phyloP scores from a whole-genome alignment of 2,888 invertebrate species.

The Phyto melanocephala region DNA sequence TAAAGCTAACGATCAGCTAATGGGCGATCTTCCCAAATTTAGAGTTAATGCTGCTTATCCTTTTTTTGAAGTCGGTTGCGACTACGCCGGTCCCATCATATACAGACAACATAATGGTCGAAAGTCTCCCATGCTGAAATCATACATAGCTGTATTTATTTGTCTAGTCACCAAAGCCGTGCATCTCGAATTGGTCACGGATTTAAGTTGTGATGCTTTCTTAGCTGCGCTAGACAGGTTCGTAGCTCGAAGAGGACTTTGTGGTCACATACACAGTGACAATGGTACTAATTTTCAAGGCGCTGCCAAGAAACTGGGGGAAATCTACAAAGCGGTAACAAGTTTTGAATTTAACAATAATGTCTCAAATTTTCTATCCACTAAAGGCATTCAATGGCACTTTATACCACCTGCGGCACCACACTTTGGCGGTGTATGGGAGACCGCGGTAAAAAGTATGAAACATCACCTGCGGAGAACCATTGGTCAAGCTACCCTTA shows the following conservation, averaged over 20 bases:
- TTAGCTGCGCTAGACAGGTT: slow-evolving; percentile 23
- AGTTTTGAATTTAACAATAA: too few species aligned
- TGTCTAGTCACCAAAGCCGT: slow-evolving; percentile 41
- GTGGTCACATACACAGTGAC: too few species aligned
- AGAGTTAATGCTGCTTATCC: slow-evolving; percentile 15
- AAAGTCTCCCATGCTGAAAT: slow-evolving; percentile 8
- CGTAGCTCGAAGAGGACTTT: slow-evolving; percentile 2
- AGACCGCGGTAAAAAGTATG: too few species aligned
- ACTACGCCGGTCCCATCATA: slow-evolving; percentile 25
- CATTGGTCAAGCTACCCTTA: too few species aligned
- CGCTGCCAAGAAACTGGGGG: too few species aligned
- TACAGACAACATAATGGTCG: slow-evolving; percentile 18
- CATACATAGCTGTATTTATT: slow-evolving; percentile 56
- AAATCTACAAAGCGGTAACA: too few species aligned
- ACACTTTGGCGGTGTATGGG: too few species aligned
- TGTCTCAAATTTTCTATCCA: too few species aligned
- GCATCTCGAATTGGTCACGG: slow-evolving; percentile 20
- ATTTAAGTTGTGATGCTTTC: slow-evolving; percentile 40
- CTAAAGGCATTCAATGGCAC: too few species aligned
- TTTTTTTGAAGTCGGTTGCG: slow-evolving; percentile 35
- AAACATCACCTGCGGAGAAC: too few species aligned
- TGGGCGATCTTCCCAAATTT: slow-evolving; percentile 27
- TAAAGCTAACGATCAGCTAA: slow-evolving; percentile 3
- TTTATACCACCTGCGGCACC: too few species aligned
- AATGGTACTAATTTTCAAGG: too few species aligned